Conservation (phyloP, 2,797 vertebrate genomes). For the Dicrostonyx torquatus region DNA sequence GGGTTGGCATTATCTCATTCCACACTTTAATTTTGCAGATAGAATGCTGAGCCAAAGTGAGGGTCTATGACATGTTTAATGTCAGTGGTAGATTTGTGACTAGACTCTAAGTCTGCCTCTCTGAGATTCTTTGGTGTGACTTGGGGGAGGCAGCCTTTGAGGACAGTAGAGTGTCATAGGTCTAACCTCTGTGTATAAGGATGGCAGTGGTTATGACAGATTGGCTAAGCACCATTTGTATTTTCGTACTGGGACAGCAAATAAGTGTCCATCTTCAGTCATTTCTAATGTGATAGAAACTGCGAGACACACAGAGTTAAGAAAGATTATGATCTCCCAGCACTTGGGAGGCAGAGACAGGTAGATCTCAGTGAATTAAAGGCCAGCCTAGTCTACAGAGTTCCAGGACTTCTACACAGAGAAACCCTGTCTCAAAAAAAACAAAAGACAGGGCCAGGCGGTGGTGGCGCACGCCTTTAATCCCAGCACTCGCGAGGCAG, state of each 20-base stretch:
- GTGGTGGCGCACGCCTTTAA: no score
- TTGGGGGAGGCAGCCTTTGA: neutral
- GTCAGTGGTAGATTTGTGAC: neutral
- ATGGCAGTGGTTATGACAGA: neutral
- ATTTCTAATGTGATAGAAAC: neutral
- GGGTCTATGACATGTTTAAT: neutral
- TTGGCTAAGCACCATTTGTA: neutral
- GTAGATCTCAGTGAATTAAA: no score
- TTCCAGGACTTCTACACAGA: no score
- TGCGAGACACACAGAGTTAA: neutral
- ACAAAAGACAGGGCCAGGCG: no score
- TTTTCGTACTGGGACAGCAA: neutral
- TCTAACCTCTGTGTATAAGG: neutral
- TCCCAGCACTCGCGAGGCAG: no score
- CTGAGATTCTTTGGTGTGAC: no score
- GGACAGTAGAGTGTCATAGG: no score
- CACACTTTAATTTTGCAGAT: neutral
- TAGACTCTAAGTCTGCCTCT: neutral
- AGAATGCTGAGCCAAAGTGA: neutral
- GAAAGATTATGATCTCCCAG: neutral
- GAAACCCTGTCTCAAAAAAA: no score
- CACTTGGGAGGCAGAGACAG: no score
- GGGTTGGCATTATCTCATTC: neutral
- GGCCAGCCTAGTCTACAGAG: no score
- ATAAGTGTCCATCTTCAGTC: neutral